Evolutionary conservation across 2,113 vertebrate genomes (phyloP).

Genomic region (Esox niger): DNA sequence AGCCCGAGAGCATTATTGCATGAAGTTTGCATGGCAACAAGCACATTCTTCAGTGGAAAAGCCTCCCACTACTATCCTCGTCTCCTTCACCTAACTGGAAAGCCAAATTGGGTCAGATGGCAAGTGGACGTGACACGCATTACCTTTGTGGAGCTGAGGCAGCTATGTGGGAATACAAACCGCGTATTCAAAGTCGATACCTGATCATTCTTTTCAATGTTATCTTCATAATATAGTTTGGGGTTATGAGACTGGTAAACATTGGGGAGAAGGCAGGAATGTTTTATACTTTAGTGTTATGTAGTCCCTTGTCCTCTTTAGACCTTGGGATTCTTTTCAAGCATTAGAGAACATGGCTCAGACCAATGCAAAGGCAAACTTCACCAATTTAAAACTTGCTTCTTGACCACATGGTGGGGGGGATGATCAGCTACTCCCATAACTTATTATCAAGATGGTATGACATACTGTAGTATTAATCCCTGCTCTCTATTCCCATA

Average conservation of each 20-base stretch:
- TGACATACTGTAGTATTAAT: conserved; percentile 32
- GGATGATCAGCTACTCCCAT: conserved; percentile 31
- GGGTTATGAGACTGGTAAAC: background rate
- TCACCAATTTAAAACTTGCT: conserved; percentile 27
- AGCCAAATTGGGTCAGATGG: conserved; percentile 31
- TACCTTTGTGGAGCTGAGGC: background rate
- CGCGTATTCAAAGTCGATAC: background rate
- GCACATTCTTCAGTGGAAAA: conserved; percentile 37
- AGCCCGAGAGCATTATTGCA: conserved; percentile 43
- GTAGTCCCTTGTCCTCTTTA: background rate
- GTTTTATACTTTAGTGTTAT: background rate
- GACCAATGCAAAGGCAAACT: conserved; percentile 11
- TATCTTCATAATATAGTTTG: background rate
- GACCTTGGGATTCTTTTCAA: conserved; percentile 16
- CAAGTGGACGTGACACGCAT: background rate
- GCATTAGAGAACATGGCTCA: conserved; percentile 11
- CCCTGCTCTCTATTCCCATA: conserved; percentile 41
- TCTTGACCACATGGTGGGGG: conserved; percentile 27
- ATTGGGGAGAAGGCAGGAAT: background rate
- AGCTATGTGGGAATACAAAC: background rate
- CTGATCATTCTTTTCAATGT: background rate
- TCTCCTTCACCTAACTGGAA: background rate
- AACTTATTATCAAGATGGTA: conserved; percentile 48
- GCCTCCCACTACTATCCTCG: conserved; percentile 28
- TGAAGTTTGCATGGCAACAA: conserved; percentile 58